Evolutionary conservation across 2,113 vertebrate species (phyloP).

Genomic region (Nibea coibor): DNA sequence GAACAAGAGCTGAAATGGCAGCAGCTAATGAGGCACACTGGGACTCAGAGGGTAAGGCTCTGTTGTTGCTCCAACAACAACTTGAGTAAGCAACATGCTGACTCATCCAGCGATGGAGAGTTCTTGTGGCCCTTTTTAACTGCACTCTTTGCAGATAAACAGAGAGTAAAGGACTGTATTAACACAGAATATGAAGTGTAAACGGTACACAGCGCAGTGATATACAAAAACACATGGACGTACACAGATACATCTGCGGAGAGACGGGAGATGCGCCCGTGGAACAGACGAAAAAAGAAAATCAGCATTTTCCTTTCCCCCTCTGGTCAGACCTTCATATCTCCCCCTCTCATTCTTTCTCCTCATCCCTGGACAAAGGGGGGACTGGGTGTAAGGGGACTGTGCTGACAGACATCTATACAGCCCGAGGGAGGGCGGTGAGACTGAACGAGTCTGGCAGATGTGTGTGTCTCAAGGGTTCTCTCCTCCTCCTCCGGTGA

Average conservation of each 20-base stretch:
- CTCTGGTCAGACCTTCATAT: slow-evolving; percentile 43
- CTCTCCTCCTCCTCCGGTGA: slow-evolving; percentile 21
- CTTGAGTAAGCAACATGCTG: slow-evolving; percentile 79
- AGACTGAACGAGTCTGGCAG: slow-evolving; percentile 57
- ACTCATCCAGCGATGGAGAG: slow-evolving; percentile 65
- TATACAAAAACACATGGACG: not conserved
- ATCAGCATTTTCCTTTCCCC: slow-evolving; percentile 29
- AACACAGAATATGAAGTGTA: not conserved
- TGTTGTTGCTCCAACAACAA: slow-evolving; percentile 69
- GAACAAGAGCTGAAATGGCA: slow-evolving; percentile 80
- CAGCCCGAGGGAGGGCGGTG: slow-evolving; percentile 47
- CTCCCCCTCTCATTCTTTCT: slow-evolving; percentile 24
- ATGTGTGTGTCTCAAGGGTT: slow-evolving; percentile 53
- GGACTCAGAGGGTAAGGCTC: slow-evolving; percentile 74
- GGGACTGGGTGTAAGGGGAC: not conserved
- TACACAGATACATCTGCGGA: not conserved
- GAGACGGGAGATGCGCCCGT: slow-evolving; percentile 20
- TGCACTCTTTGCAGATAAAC: slow-evolving; percentile 40
- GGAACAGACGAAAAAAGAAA: slow-evolving; percentile 24
- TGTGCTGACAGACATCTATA: slow-evolving; percentile 53
- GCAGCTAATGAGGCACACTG: slow-evolving; percentile 85
- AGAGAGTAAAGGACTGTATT: not conserved
- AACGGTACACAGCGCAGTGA: not conserved
- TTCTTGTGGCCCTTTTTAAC: slow-evolving; percentile 31
- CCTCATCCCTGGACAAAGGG: slow-evolving; percentile 23